Conservation (phyloP, 2,113 vertebrate genomes). For the Tachuris rubrigastra region DNA sequence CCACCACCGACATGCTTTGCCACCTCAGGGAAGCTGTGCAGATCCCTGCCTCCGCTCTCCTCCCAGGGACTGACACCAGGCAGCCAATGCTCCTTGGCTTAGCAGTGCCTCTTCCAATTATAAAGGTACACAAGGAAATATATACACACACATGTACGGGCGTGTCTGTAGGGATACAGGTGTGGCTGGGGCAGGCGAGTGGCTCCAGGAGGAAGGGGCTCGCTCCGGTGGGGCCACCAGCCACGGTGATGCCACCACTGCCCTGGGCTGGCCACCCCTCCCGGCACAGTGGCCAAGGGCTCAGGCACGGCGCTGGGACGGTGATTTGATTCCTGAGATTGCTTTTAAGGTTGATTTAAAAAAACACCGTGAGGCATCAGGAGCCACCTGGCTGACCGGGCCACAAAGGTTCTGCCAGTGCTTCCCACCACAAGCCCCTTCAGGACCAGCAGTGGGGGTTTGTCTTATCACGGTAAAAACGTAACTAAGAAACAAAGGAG, state of each 20-base stretch:
- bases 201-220: neutral
- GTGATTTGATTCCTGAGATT: constrained; percentile 53
- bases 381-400: neutral
- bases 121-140: neutral
- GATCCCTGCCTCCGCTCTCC: neutral
- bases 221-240: accelerated
- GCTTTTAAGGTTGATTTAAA: constrained; percentile 17
- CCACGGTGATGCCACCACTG: accelerated
- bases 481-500: neutral
- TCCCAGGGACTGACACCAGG: neutral
- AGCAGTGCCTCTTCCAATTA: neutral
- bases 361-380: neutral
- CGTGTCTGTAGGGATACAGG: accelerated
- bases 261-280: neutral
- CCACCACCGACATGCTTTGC: neutral
- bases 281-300: accelerated
- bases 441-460: neutral
- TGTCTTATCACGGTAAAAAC: neutral
- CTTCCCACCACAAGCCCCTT: neutral
- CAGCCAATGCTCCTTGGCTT: accelerated
- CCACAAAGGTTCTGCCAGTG: neutral
- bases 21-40: neutral
- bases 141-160: neutral
- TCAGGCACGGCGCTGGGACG: accelerated
- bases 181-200: neutral